Base-by-base conservation (phyloP, 2,888 invertebrate genomes). In the Cheilosia impressa region DNA sequence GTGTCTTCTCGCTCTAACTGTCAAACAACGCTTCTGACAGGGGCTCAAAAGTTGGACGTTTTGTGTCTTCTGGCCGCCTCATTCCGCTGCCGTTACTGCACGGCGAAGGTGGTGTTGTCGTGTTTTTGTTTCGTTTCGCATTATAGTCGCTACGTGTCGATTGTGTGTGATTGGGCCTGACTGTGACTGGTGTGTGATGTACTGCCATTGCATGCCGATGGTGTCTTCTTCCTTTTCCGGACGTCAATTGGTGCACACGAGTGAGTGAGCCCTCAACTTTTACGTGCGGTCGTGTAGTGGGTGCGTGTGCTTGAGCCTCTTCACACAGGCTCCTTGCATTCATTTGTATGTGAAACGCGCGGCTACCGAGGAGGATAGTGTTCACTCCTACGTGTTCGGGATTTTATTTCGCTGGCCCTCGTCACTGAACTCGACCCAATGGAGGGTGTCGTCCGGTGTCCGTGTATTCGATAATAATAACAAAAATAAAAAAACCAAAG, bases 201-300 rank as follows among this genome's bases (percentile, higher is more conserved):
- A 81, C 85, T 76, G 81, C 81, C 76, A 85, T 76, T 85, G 81
- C 85, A 85, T 85, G 72, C 76, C 81, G 85, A 81, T 81, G 81
- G 85, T 81, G 76, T 76, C 81, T 81, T 80, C 85, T 80, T 80
- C 85, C 85, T 85, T 85, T 85, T 85, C 85, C 85, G 85, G 85
- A 85, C 81, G 71, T 81, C 81, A 85, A 85, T 81, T 85, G 76
- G 76, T 81, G 81, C 85, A 81, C 80, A 81, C 76, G 81, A 85
- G 81, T 81, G 85, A 85, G 81, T 85, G 85, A 85, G 85, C 81
- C 81, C 76, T 79, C 72, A 22, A 38, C 69, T 65, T 81, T 47
- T 85, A 85, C 85, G 85, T 85, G 85, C 85, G 85, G 76, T 81
- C 68, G 76, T 72, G 65, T 77, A 68, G 72, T 80, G 60, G 57